Percentiles rank a stretch among this genome's conserved stretches.
These are phyloP conservation scores for Meiosimyza platycephala DNA, from an alignment of 2,888 invertebrate species.

Conservation along the genomic window DNA sequence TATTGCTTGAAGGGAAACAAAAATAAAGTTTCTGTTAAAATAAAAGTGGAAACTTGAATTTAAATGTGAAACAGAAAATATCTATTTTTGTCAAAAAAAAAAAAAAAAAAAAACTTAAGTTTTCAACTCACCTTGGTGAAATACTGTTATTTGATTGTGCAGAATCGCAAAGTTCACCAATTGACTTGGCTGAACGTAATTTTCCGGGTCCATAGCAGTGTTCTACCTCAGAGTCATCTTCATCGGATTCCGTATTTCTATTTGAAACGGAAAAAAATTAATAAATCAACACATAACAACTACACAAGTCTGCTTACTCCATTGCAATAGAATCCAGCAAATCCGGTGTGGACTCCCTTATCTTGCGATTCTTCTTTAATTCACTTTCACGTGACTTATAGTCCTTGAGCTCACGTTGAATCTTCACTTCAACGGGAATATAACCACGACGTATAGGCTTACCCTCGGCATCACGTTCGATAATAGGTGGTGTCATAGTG, in stretches of 20 bases:
- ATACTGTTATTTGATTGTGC: slow-evolving; percentile 57
- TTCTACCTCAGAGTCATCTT: slow-evolving; percentile 73
- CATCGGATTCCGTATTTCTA: slow-evolving; percentile 68
- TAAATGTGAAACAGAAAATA: too few species aligned
- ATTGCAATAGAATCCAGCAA: slow-evolving; percentile 73
- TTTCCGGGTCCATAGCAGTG: slow-evolving; percentile 73
- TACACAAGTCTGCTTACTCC: slow-evolving; percentile 64
- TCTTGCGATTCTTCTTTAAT: slow-evolving; percentile 76
- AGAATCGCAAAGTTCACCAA: slow-evolving; percentile 76
- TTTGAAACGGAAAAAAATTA: slow-evolving; percentile 25
- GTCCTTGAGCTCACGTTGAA: slow-evolving; percentile 86
- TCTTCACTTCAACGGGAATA: slow-evolving; percentile 88
- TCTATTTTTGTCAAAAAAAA: too few species aligned
- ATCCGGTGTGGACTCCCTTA: slow-evolving; percentile 74
- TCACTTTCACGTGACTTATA: slow-evolving; percentile 86
- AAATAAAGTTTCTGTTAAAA: neutral
- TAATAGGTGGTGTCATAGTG: slow-evolving; percentile 65
- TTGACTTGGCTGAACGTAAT: slow-evolving; percentile 75
- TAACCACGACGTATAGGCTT: slow-evolving; percentile 80
- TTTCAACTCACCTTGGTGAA: slow-evolving; percentile 52
- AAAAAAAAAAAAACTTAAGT: too few species aligned
- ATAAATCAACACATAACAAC: neutral
- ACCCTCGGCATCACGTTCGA: slow-evolving; percentile 72
- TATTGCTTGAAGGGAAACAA: slow-evolving; percentile 46
- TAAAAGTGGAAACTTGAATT: too few species aligned